Evolutionary conservation across 1,140 invertebrate species (phyloP).

Genomic region (Physella acuta): DNA sequence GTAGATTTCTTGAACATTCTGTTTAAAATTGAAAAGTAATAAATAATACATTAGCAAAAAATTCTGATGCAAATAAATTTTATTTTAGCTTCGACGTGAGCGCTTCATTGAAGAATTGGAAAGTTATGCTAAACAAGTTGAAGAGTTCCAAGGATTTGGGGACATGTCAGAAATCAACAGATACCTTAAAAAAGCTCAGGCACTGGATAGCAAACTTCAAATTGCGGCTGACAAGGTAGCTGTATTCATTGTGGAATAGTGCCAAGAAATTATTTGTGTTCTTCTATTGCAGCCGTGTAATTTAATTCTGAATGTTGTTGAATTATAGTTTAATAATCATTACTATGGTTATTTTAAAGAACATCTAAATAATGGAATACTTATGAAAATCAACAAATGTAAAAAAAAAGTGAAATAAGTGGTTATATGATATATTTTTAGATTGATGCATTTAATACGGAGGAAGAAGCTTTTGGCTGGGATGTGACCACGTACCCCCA

Average conservation of each 20-base stretch:
- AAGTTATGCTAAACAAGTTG: slow-evolving; percentile 76
- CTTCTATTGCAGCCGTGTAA: no score
- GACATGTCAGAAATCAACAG: slow-evolving; percentile 82
- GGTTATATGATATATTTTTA: slow-evolving; percentile 21
- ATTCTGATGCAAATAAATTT: no score
- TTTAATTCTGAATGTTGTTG: no score
- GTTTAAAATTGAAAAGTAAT: no score
- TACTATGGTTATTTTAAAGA: no score
- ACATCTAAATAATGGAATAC: no score
- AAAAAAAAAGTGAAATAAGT: background rate
- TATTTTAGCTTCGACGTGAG: slow-evolving; percentile 59
- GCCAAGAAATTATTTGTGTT: no score
- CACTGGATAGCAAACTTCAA: slow-evolving; percentile 71
- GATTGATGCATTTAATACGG: slow-evolving; percentile 88
- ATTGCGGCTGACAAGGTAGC: slow-evolving; percentile 73
- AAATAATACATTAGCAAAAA: no score
- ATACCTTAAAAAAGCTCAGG: slow-evolving; percentile 79
- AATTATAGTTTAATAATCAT: no score
- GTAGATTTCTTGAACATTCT: no score
- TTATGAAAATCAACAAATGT: slow-evolving; percentile 1
- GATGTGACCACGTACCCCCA: slow-evolving; percentile 86
- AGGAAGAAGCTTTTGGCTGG: slow-evolving; percentile 88
- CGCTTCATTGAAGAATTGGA: slow-evolving; percentile 79
- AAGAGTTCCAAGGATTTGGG: slow-evolving; percentile 85
- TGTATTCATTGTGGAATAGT: no score